A percentile compares a stretch with the other conserved stretches of the same genome.
phyloP scores from a whole-genome alignment of 2,113 vertebrate genomes.

The Albula goreensis region DNA sequence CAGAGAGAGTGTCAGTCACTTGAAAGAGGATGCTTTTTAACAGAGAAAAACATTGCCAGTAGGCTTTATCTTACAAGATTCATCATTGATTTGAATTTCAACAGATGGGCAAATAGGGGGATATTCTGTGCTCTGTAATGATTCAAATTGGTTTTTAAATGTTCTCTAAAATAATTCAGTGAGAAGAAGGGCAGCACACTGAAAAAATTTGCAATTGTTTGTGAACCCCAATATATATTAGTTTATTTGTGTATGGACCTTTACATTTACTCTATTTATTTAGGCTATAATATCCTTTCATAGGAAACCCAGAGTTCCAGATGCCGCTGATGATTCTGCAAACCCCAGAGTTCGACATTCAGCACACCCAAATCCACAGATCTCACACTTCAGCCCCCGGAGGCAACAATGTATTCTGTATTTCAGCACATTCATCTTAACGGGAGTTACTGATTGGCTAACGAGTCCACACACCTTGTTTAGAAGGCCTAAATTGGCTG shows the following conservation, averaged over 20 bases:
- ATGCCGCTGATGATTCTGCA: not conserved
- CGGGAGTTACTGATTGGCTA: too few relatives aligned
- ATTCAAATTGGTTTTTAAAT: too few relatives aligned
- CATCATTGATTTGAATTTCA: not conserved
- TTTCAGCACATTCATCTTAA: too few relatives aligned
- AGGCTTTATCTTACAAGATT: not conserved
- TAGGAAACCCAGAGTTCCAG: not conserved
- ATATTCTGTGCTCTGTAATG: too few relatives aligned
- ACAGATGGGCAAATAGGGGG: too few relatives aligned
- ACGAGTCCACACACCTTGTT: too few relatives aligned
- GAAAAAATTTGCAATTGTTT: not conserved
- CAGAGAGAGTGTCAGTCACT: not conserved
- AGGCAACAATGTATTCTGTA: too few relatives aligned
- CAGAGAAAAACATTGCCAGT: not conserved
- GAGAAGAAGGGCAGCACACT: not conserved
- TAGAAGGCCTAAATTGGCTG: too few relatives aligned
- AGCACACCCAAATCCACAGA: not conserved
- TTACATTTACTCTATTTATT: not conserved
- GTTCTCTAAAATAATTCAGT: too few relatives aligned
- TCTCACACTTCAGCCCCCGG: too few relatives aligned
- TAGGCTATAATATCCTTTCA: not conserved
- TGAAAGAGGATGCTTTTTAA: not conserved
- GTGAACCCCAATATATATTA: not conserved
- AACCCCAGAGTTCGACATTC: not conserved
- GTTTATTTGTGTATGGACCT: not conserved